These are phyloP conservation scores for Eulemur rufifrons DNA, from an alignment of 2,113 vertebrate species.

Conservation along the genomic window DNA sequence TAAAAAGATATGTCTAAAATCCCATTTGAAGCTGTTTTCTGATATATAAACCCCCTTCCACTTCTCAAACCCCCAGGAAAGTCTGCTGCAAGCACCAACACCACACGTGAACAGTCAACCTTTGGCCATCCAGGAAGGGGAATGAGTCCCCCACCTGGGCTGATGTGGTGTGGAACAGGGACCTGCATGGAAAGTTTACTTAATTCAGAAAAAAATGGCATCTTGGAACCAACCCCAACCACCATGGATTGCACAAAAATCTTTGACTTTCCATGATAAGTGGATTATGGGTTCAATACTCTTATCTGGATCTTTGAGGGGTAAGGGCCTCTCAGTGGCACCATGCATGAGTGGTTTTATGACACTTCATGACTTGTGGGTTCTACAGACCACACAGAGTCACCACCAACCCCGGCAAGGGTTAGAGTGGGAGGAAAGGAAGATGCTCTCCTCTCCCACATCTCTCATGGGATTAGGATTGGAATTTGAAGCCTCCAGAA, in stretches of 20 bases:
- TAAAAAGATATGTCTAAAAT: not conserved
- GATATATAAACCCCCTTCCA: not conserved
- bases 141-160: not conserved
- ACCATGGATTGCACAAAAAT: not conserved
- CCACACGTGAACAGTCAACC: not conserved
- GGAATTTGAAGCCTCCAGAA: not conserved
- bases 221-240: not conserved
- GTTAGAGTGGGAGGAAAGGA: not conserved
- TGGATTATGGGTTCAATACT: not conserved
- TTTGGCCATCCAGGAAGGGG: not conserved
- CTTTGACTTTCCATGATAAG: not conserved
- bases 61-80: not conserved
- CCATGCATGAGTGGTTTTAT: not conserved
- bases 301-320: not conserved
- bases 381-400: not conserved
- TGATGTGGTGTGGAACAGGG: not conserved
- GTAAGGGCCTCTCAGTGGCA: not conserved
- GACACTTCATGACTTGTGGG: not conserved
- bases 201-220: not conserved
- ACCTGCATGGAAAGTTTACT: not conserved
- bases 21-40: not conserved
- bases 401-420: not conserved
- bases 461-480: not conserved
- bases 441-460: not conserved
- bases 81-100: not conserved